Evolutionary conservation across 2,113 vertebrate genomes (phyloP).

Genomic region (Picathartes gymnocephalus): DNA sequence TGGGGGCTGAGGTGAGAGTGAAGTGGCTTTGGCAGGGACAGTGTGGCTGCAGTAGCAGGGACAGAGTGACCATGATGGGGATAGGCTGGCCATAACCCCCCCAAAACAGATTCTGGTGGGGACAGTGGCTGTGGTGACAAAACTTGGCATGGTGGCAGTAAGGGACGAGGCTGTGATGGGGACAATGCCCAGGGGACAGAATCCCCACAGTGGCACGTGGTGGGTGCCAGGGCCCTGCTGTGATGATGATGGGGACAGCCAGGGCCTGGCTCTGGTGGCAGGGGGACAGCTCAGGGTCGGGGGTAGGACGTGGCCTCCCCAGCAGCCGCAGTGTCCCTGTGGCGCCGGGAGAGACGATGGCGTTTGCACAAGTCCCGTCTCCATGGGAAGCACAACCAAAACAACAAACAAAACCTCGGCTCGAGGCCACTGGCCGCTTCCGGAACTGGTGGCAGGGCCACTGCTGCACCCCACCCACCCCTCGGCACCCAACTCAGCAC

Average conservation of each 20-base stretch:
- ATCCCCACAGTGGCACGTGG: accelerated
- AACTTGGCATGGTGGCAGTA: accelerated
- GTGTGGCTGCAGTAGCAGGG: background rate
- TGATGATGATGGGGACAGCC: background rate
- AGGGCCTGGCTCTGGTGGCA: background rate
- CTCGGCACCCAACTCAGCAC: background rate
- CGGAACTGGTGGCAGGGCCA: background rate
- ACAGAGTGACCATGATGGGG: background rate
- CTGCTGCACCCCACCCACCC: background rate
- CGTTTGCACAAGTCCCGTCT: background rate
- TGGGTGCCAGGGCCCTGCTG: background rate
- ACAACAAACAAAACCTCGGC: constrained; percentile 40
- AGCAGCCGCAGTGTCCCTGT: background rate
- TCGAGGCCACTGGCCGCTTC: background rate
- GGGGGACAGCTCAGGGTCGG: background rate
- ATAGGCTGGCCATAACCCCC: background rate
- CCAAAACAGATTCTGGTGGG: background rate
- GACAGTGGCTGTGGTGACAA: background rate
- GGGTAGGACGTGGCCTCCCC: background rate
- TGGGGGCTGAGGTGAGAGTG: too few relatives aligned
- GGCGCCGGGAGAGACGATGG: background rate
- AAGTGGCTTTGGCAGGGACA: background rate
- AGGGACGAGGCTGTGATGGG: background rate
- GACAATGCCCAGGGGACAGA: background rate
- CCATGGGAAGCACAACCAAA: background rate